These are phyloP conservation scores for Dorcus hopei DNA, from an alignment of 2,888 invertebrate genomes.

Conservation along the genomic window DNA sequence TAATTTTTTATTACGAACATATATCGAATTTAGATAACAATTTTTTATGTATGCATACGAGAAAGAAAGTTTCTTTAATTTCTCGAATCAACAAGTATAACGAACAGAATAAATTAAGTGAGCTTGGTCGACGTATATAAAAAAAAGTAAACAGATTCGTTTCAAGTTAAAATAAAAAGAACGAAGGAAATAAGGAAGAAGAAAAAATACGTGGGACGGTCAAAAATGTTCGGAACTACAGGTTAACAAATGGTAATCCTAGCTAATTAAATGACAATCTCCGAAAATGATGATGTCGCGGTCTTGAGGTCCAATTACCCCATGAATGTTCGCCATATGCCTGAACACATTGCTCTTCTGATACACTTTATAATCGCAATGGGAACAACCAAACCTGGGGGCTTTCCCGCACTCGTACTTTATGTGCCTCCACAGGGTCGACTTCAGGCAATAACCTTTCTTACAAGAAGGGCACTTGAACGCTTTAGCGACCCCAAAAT, in stretches of 20 bases:
- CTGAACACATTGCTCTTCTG: constrained; percentile 14
- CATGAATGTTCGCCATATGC: constrained; percentile 10
- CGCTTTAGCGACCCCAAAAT: neutral
- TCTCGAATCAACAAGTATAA: too few relatives aligned
- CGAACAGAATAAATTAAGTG: too few relatives aligned
- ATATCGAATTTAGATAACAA: too few relatives aligned
- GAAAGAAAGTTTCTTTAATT: too few relatives aligned
- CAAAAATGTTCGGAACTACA: too few relatives aligned
- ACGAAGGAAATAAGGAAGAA: too few relatives aligned
- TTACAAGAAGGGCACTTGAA: constrained; percentile 19
- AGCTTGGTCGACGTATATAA: too few relatives aligned
- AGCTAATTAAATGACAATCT: neutral
- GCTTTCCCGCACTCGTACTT: constrained; percentile 26
- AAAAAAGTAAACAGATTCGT: too few relatives aligned
- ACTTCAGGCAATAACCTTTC: constrained; percentile 20
- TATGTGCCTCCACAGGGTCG: constrained; percentile 21
- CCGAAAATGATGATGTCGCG: neutral
- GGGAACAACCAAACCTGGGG: constrained; percentile 18
- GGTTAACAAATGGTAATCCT: neutral
- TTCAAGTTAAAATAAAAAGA: too few relatives aligned
- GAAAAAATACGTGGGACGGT: too few relatives aligned
- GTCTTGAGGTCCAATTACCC: neutral
- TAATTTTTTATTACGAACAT: too few relatives aligned
- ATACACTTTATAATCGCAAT: constrained; percentile 15
- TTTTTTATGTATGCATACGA: too few relatives aligned